A percentile compares a stretch with the other conserved stretches of the same genome.
These are phyloP conservation scores for Lindbergichthys nudifrons DNA, from an alignment of 2,797 vertebrate genomes.

Conservation along the genomic window DNA sequence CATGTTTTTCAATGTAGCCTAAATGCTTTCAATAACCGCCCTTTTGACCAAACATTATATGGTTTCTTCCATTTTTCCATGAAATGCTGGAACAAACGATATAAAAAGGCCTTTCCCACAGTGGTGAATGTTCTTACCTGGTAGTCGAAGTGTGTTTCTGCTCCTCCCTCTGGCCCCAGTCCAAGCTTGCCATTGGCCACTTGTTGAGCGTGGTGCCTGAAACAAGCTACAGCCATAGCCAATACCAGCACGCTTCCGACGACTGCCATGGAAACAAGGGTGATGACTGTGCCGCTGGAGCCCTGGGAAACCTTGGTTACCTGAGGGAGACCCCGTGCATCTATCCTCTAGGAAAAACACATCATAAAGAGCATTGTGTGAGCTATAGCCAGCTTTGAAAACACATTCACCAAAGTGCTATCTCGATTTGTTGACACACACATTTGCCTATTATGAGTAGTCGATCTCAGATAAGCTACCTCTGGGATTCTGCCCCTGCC, in stretches of 20 bases:
- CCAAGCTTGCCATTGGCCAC: slow-evolving; percentile 91
- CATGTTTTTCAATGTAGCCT: no score
- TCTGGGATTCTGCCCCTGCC: slow-evolving; percentile 6
- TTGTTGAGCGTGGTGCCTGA: slow-evolving; percentile 90
- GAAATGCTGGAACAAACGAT: background rate
- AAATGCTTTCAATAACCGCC: background rate
- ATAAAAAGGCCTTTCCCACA: background rate
- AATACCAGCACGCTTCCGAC: slow-evolving; percentile 90
- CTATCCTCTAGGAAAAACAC: slow-evolving; percentile 85
- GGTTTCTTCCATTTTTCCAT: background rate
- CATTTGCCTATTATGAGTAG: background rate
- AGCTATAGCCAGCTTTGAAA: slow-evolving; percentile 4
- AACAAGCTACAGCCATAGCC: slow-evolving; percentile 86
- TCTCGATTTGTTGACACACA: slow-evolving; percentile 18
- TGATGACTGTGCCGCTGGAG: slow-evolving; percentile 90
- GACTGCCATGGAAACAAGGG: slow-evolving; percentile 92
- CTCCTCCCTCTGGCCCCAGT: slow-evolving; percentile 92
- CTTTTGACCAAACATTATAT: background rate
- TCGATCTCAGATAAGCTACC: background rate
- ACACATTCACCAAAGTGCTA: background rate
- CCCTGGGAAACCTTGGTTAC: slow-evolving; percentile 84
- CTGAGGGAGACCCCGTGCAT: slow-evolving; percentile 83
- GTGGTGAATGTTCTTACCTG: slow-evolving; percentile 84
- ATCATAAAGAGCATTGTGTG: slow-evolving; percentile 12
- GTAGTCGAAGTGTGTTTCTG: slow-evolving; percentile 95